A percentile compares a stretch with the other conserved stretches of the same genome.
Conservation (phyloP, 2,113 vertebrate species). For the Zosterops pallidus region DNA sequence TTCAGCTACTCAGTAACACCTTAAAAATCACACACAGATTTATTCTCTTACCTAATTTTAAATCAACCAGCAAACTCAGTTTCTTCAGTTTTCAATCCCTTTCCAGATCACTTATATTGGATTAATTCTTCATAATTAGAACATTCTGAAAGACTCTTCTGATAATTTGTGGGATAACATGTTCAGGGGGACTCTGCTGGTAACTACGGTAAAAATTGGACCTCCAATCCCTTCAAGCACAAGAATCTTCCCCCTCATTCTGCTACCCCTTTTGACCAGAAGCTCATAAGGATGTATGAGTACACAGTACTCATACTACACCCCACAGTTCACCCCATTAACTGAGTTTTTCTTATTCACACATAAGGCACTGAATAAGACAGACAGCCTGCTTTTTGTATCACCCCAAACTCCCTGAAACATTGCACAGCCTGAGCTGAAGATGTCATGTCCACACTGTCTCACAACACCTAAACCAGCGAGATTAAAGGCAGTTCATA, state of each 20-base stretch:
- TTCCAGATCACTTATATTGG: neutral
- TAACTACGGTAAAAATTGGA: neutral
- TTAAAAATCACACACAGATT: neutral
- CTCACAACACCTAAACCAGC: neutral
- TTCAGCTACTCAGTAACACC: neutral
- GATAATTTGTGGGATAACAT: neutral
- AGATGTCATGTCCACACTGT: neutral
- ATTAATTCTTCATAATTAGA: neutral
- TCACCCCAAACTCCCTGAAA: neutral
- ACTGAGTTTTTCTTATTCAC: neutral
- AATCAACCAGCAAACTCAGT: neutral
- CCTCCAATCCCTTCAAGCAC: neutral
- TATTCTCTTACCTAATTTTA: neutral
- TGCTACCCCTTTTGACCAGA: neutral
- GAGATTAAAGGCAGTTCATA: neutral
- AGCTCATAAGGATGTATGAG: neutral
- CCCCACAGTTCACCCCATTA: neutral
- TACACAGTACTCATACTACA: too few species aligned
- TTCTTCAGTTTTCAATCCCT: neutral
- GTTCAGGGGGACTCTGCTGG: neutral
- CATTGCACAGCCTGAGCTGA: neutral
- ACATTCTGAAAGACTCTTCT: neutral
- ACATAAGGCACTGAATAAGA: neutral
- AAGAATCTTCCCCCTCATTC: neutral
- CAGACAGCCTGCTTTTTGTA: neutral